Base-by-base conservation (phyloP, 2,113 vertebrate genomes). In the Platichthys stellatus region DNA sequence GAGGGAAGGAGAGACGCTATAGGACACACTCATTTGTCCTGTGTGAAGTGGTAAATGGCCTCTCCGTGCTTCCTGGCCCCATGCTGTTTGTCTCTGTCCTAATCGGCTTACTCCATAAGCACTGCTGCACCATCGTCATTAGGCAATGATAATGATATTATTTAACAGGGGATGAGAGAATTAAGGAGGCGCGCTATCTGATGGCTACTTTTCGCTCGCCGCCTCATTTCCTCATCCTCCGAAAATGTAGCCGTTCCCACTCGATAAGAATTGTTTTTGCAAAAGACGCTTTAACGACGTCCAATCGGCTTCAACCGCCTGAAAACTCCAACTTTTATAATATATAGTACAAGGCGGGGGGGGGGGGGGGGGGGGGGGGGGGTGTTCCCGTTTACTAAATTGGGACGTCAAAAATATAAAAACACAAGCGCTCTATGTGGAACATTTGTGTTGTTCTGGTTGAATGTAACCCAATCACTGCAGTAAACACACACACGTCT, bases 21-120 rank as follows among this genome's bases (percentile, higher is more conserved):
- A 84, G 86, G 85, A 85, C 80, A 78, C 79, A 64, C 77, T 88
- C 88, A 90, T 94, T 92, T 91, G 92, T 93, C 90, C 90, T 80
- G 86, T 85, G 54, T 88, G 91, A 92, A 89, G 82, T 92, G 81
- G 87, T 91, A 94, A 94, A 94, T 92, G 92, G 90, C 90, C 90
- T 85, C 67, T 51, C 77, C 38, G 66, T 80, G 92, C 92, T 93
- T 94, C 93, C 91, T 93, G 93, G 86, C 87, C 91, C 68, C 69
- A 35, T 60, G 81, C 81, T 84, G 92, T 94, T 93, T 94, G 91
- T 94, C 93, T 92, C 92, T 70, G 86, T 93, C 90, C 90, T 94
- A 95, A 94, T 94, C 92, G 90, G 93, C 94, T 95, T 95, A 94
- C 81, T 93, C 92, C 90, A 93, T 91, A 90, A 94, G 93, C 89